These are phyloP conservation scores for Petrocephalus sullivani DNA, from an alignment of 2,797 vertebrate genomes.

Conservation along the genomic window DNA sequence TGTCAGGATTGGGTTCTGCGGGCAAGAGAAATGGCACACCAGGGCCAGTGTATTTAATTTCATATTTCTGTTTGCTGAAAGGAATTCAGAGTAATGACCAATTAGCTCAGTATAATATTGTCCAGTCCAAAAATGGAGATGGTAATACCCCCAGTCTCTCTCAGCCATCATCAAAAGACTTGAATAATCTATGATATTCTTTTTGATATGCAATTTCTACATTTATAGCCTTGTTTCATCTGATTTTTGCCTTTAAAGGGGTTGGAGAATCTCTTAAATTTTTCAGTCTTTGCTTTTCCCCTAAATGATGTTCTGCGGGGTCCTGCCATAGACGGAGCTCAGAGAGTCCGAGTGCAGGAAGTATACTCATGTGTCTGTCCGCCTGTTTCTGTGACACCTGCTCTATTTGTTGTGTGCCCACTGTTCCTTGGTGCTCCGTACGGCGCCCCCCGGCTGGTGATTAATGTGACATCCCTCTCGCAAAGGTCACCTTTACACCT, in stretches of 20 bases:
- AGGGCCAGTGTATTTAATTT: background rate
- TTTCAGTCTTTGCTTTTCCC: background rate
- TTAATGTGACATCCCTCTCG: slow-evolving; percentile 11
- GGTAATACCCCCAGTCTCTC: background rate
- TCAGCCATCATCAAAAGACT: background rate
- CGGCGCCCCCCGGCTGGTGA: background rate
- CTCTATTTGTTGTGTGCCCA: background rate
- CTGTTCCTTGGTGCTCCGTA: background rate
- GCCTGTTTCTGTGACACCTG: background rate
- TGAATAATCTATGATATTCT: background rate
- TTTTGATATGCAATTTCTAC: slow-evolving; percentile 10
- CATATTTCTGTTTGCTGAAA: background rate
- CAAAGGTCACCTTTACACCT: slow-evolving; percentile 15
- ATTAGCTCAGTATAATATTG: background rate
- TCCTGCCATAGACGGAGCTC: background rate
- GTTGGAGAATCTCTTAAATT: background rate
- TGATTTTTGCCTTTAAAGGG: background rate
- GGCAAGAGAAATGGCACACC: background rate
- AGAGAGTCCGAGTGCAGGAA: background rate
- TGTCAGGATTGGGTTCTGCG: background rate
- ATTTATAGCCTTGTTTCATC: background rate
- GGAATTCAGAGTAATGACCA: background rate
- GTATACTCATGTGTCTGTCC: background rate
- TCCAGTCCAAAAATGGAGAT: background rate
- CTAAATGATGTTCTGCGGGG: background rate